Evolutionary conservation across 2,797 vertebrate species (phyloP).

Genomic region (Austrolebias charrua): DNA sequence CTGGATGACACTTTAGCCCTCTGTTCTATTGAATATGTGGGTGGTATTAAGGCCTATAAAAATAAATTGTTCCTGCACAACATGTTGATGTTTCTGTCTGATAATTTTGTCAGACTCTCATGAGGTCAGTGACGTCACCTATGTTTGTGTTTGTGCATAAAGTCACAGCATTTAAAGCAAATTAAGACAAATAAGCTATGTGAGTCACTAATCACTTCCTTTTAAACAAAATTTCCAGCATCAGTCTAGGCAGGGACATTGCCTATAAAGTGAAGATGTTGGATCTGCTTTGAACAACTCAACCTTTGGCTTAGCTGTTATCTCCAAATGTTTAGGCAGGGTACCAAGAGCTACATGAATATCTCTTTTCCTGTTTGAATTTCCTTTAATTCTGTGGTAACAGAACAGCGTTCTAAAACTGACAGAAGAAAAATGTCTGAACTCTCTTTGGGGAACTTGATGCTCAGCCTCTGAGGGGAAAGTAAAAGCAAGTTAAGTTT

Average conservation of each 20-base stretch:
- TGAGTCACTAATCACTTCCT: constrained; percentile 37
- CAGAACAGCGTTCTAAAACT: constrained; percentile 32
- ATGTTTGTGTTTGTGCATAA: constrained; percentile 33
- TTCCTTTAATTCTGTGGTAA: constrained; percentile 17
- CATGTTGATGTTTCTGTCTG: constrained; percentile 50
- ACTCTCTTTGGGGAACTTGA: constrained; percentile 29
- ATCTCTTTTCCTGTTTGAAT: constrained; percentile 2
- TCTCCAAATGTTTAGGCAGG: constrained; percentile 17
- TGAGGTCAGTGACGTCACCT: constrained; percentile 46
- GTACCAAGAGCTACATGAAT: constrained; percentile 38
- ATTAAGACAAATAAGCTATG: constrained; percentile 38
- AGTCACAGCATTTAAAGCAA: constrained; percentile 17
- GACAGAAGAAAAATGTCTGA: constrained; percentile 35
- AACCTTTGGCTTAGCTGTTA: constrained; percentile 33
- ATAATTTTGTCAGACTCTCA: constrained; percentile 50
- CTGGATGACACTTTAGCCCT: constrained; percentile 14
- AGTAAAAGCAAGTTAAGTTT: constrained; percentile 19
- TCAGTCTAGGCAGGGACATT: constrained; percentile 21
- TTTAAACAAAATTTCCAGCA: constrained; percentile 39
- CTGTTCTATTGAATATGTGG: constrained; percentile 26
- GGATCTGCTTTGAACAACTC: constrained; percentile 29
- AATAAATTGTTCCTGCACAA: constrained; percentile 24
- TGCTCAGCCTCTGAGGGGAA: constrained; percentile 22
- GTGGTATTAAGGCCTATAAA: constrained; percentile 28
- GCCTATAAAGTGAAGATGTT: constrained; percentile 11